Base-by-base conservation (phyloP, 2,113 vertebrate species). In the Ranitomeya imitator region DNA sequence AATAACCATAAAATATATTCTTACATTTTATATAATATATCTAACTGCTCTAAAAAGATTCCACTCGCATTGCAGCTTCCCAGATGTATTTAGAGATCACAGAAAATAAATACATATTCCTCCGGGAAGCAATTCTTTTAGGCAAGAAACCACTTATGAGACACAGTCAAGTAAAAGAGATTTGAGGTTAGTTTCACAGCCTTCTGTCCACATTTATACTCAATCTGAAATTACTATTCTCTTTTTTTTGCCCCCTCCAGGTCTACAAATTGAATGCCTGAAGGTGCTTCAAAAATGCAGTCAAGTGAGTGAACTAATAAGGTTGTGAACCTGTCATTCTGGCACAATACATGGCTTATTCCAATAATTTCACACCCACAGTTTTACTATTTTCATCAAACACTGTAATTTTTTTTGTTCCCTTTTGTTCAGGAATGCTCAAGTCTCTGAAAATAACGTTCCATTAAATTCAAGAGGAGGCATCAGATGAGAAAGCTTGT, bases 251-350 rank as follows among this genome's bases (percentile, higher is more conserved):
- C 82, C 63, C 82, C 82, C 82, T 84, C 63, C 85, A 19, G 26
- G 88, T 87, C 71, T 26, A 15, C 79, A 67, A 88, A 67, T 85
- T 18, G 19, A 11, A 65, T 45, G 59, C 55, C 55, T 86, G 88
- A 14, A 55, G 85, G 16, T 73, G 88, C 74, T 89, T 83, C 59
- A 89, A 13, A 71, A 84, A 89, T 54, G 89, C 79, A 55, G n/a
- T 86, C 71, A 88, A 90, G 23, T 12, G 63, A 23, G 85, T 67
- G 71, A 89, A 79, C 7, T 79, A 63, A 84, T 89, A 79, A 69
- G 85, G 63, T 9, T 61, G 4, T 7, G 85, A 90, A 31, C 83
- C 69, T 89, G 73, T 78, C 91, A 69, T 81, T 85, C 88, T 7
- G 76, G 19, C 18, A 31, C 69, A 89, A 10, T 61, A 86, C 79